A percentile compares a stretch with the other conserved stretches of the same genome.
These are phyloP conservation scores for Rhinatrema bivittatum DNA, from an alignment of 2,797 vertebrate genomes.

Conservation along the genomic window DNA sequence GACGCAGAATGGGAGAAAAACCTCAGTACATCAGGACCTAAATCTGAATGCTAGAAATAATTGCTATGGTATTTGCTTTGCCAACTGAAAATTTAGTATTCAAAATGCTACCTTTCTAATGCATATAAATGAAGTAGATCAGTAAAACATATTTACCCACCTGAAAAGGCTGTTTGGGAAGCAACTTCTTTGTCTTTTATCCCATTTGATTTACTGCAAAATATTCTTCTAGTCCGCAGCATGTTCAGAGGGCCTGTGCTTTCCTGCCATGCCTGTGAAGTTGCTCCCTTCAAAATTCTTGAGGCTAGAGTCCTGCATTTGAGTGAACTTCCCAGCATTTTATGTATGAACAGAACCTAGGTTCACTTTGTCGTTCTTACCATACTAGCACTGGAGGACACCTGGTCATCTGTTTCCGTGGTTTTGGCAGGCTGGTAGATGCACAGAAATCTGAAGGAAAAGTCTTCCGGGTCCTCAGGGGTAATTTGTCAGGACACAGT, in stretches of 20 bases:
- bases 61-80: rapidly evolving
- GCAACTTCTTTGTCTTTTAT: rapidly evolving
- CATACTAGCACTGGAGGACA: too few relatives aligned
- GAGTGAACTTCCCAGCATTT: conserved; percentile 5
- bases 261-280: rapidly evolving
- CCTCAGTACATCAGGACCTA: rapidly evolving
- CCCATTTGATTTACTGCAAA: rapidly evolving
- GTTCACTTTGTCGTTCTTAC: too few relatives aligned
- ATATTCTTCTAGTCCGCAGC: rapidly evolving
- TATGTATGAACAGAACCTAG: rapidly evolving
- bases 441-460: too few relatives aligned
- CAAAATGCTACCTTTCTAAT: rapidly evolving
- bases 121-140: rapidly evolving
- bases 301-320: neutral
- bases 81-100: too few relatives aligned
- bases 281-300: rapidly evolving
- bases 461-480: too few relatives aligned
- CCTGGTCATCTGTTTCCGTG: neutral
- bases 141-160: neutral
- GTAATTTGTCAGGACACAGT: neutral
- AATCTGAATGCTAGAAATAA: rapidly evolving
- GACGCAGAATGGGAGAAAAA: too few relatives aligned
- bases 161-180: neutral
- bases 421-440: rapidly evolving
- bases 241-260: rapidly evolving